phyloP scores from a whole-genome alignment of 2,113 vertebrate genomes.

The Chloropsis hardwickii region DNA sequence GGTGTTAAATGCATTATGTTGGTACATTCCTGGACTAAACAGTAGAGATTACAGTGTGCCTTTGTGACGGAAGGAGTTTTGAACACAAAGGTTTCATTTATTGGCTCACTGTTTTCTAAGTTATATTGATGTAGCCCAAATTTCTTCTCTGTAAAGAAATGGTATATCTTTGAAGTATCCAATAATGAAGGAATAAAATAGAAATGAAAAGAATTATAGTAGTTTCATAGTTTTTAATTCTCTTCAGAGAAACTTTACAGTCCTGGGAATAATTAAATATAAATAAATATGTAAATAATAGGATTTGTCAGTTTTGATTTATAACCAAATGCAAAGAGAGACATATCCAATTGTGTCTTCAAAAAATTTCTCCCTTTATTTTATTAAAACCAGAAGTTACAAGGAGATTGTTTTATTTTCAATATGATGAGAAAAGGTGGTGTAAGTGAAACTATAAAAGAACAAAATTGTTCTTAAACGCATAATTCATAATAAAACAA shows the following conservation, averaged over 20 bases:
- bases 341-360: constrained; percentile 15
- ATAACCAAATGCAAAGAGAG: constrained; percentile 2
- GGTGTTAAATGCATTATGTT: background rate
- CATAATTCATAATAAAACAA: background rate
- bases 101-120: background rate
- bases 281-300: constrained; percentile 24
- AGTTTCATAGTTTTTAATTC: background rate
- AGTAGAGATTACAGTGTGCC: background rate
- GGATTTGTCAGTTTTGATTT: background rate
- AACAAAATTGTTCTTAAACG: background rate
- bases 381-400: constrained; percentile 34
- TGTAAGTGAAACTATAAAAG: background rate
- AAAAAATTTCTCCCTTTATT: background rate
- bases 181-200: background rate
- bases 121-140: background rate
- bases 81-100: background rate
- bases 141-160: background rate
- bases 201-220: background rate
- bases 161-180: background rate
- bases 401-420: constrained; percentile 2
- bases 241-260: background rate
- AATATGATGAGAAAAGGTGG: background rate
- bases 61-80: background rate
- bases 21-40: background rate
- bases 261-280: constrained; percentile 20